phyloP scores from a whole-genome alignment of 1,140 invertebrate genomes.

The Ephestia elutella region DNA sequence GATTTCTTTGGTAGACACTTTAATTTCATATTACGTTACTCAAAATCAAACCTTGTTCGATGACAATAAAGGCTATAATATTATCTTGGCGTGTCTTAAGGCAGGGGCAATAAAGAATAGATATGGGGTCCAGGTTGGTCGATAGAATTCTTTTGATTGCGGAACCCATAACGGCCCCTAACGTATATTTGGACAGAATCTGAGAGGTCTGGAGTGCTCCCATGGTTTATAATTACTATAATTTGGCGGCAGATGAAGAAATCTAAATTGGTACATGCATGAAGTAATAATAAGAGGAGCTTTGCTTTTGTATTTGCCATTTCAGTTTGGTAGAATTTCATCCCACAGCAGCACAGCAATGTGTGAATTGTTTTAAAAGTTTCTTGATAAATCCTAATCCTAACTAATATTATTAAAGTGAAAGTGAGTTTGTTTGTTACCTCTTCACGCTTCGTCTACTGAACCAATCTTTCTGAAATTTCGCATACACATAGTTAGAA shows the following conservation, averaged over 20 bases:
- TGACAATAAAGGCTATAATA: constrained; percentile 15
- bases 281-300: constrained; percentile 9
- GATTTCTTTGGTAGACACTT: constrained; percentile 68
- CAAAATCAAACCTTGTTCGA: constrained; percentile 17
- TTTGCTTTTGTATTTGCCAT: no score
- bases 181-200: constrained; percentile 73
- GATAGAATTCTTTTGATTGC: constrained; percentile 68
- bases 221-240: constrained; percentile 70
- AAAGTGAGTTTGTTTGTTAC: no score
- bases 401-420: no score
- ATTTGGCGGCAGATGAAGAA: constrained; percentile 68
- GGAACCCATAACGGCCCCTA: constrained; percentile 68
- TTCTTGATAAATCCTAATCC: no score
- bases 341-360: no score
- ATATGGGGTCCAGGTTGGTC: constrained; percentile 62
- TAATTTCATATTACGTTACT: constrained; percentile 41
- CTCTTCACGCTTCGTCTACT: no score
- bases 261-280: constrained; percentile 23
- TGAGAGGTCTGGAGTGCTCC: constrained; percentile 66
- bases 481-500: no score
- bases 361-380: no score
- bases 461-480: no score
- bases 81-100: constrained; percentile 26
- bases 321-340: no score
- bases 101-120: constrained; percentile 66